Evolutionary conservation across 2,888 invertebrate genomes (phyloP).

Genomic region (Neoaliturus tenellus): DNA sequence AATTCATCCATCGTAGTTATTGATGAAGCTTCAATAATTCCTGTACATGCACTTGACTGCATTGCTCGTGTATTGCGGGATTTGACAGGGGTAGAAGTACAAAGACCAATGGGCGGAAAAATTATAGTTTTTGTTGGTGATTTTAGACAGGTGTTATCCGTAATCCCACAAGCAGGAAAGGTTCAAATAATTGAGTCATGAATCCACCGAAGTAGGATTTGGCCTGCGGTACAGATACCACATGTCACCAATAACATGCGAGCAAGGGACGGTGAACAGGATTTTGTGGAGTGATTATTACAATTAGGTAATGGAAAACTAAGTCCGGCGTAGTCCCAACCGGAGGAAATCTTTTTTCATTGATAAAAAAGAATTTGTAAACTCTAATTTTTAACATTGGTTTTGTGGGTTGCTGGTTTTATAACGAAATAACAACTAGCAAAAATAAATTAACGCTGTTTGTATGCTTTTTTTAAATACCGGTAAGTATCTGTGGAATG

Average conservation of each 20-base stretch:
- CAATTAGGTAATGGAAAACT: constrained; percentile 1
- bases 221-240: neutral
- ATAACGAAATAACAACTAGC: neutral
- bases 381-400: neutral
- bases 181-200: neutral
- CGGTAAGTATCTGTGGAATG: neutral
- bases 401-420: neutral
- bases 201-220: neutral
- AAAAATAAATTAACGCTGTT: neutral
- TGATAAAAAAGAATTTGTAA: neutral
- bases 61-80: neutral
- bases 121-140: neutral
- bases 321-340: neutral
- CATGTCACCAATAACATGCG: neutral
- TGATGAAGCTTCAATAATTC: neutral
- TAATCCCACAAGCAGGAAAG: neutral
- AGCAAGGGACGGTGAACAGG: neutral
- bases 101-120: neutral
- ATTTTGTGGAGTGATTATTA: neutral
- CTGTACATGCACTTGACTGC: neutral
- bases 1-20: neutral
- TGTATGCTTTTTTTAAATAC: neutral
- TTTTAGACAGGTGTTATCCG: neutral
- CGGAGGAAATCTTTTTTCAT: neutral
- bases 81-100: neutral